These are phyloP conservation scores for Donacobius atricapilla DNA, from an alignment of 2,113 vertebrate species.

Conservation along the genomic window DNA sequence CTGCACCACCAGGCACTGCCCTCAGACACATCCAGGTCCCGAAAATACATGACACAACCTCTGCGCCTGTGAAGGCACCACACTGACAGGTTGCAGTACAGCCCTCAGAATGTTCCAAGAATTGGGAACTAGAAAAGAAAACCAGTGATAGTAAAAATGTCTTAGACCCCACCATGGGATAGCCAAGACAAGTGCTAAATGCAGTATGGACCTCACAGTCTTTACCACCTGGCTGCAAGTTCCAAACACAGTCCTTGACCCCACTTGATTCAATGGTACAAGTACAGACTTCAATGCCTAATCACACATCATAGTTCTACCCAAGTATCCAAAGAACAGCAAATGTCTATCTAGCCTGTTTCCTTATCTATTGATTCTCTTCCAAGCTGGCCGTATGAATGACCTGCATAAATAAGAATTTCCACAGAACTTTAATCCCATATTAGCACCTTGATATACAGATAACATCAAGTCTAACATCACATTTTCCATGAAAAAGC, in stretches of 20 bases:
- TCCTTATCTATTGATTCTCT: neutral
- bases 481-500: neutral
- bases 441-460: neutral
- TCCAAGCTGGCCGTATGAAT: neutral
- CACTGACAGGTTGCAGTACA: neutral
- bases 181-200: neutral
- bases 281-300: neutral
- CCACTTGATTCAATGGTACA: neutral
- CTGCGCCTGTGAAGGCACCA: neutral
- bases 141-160: neutral
- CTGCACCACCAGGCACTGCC: neutral
- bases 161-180: neutral
- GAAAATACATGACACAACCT: neutral
- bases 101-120: neutral
- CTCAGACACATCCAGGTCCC: neutral
- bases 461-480: neutral
- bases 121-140: neutral
- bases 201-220: neutral
- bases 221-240: neutral
- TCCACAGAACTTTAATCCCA: neutral
- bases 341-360: neutral
- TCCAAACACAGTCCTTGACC: neutral
- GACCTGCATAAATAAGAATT: neutral
- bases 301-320: neutral
- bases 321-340: neutral